Evolutionary conservation across 2,113 vertebrate species (phyloP).

Genomic region (Larimichthys polyactis): DNA sequence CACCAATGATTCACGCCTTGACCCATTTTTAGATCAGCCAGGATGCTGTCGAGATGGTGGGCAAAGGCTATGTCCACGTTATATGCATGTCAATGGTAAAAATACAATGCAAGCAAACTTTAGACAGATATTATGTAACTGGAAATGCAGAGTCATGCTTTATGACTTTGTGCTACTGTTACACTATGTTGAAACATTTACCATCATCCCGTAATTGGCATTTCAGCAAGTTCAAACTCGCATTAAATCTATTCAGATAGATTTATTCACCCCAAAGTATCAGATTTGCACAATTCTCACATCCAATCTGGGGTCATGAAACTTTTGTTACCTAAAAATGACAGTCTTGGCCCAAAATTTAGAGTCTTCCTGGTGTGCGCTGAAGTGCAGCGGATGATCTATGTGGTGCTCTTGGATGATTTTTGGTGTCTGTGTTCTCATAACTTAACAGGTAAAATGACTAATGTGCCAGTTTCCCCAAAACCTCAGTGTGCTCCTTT

Average conservation of each 20-base stretch:
- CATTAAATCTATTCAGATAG: constrained; percentile 38
- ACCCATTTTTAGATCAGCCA: no score
- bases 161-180: neutral
- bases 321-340: constrained; percentile 28
- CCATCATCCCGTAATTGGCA: neutral
- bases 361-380: neutral
- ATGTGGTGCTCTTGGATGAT: constrained; percentile 38
- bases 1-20: no score
- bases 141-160: neutral
- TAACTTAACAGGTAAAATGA: constrained; percentile 39
- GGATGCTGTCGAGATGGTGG: no score
- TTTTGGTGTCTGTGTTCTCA: constrained; percentile 33
- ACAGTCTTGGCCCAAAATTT: constrained; percentile 37
- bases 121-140: no score
- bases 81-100: no score
- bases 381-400: constrained; percentile 44
- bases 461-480: constrained; percentile 29
- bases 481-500: constrained; percentile 49
- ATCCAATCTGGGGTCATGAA: constrained; percentile 40
- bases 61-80: no score
- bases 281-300: constrained; percentile 41
- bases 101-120: no score
- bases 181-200: neutral
- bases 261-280: constrained; percentile 45
- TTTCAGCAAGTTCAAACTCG: neutral